Evolutionary conservation across 2,888 invertebrate species (phyloP).

Genomic region (Ectemnius lituratus): DNA sequence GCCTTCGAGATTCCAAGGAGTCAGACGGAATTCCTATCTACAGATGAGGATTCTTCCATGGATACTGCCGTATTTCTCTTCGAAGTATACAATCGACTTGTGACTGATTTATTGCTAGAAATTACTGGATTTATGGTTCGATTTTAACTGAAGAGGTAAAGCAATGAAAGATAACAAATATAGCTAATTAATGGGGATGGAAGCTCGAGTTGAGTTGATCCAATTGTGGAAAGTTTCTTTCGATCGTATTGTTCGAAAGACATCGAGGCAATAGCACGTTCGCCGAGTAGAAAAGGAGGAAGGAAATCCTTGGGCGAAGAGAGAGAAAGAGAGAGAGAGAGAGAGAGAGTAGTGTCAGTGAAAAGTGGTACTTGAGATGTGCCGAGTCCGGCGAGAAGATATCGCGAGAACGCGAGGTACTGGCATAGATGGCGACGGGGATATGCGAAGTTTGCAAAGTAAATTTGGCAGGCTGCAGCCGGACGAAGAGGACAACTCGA

Average conservation of each 20-base stretch:
- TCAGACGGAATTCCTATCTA: slow-evolving; percentile 45
- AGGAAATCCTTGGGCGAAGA: neutral
- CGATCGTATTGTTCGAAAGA: neutral
- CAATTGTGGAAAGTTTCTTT: neutral
- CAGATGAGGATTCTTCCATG: slow-evolving; percentile 38
- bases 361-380: neutral
- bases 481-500: slow-evolving; percentile 65
- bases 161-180: too few relatives aligned
- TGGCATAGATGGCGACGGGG: slow-evolving; percentile 3
- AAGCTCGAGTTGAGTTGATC: too few relatives aligned
- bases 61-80: too few relatives aligned
- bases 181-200: too few relatives aligned
- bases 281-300: neutral
- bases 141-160: too few relatives aligned
- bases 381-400: neutral
- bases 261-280: neutral
- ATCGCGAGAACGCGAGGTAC: slow-evolving; percentile 8
- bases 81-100: too few relatives aligned
- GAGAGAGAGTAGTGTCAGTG: neutral
- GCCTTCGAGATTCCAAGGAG: slow-evolving; percentile 28
- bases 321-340: too few relatives aligned
- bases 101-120: too few relatives aligned
- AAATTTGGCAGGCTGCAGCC: slow-evolving; percentile 64
- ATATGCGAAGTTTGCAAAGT: slow-evolving; percentile 72
- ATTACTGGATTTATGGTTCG: too few relatives aligned